Conservation (phyloP, 2,113 vertebrate species). For the Theropithecus gelada region DNA sequence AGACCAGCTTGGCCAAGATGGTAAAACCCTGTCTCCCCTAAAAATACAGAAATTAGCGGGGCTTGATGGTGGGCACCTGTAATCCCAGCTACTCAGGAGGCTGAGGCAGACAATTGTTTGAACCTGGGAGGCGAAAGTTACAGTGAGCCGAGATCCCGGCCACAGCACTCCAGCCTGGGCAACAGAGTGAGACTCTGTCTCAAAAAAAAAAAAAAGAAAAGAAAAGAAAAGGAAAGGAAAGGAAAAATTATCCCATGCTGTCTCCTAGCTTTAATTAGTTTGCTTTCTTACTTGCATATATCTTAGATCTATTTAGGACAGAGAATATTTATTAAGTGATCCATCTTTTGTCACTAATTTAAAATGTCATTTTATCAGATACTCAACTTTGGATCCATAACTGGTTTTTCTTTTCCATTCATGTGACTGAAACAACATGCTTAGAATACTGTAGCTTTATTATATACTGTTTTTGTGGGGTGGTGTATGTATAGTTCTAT, state of each 20-base stretch:
- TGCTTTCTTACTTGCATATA: not conserved
- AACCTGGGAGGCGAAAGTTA: too few relatives aligned
- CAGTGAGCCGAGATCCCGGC: too few relatives aligned
- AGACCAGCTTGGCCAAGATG: too few relatives aligned
- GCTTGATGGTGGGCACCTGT: too few relatives aligned
- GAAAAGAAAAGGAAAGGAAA: too few relatives aligned
- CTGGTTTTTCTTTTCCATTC: not conserved
- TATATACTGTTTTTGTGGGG: not conserved
- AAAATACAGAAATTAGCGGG: too few relatives aligned
- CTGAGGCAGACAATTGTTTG: too few relatives aligned
- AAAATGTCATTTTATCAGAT: not conserved
- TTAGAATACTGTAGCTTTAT: not conserved
- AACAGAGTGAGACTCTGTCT: too few relatives aligned
- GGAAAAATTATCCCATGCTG: not conserved
- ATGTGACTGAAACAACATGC: not conserved
- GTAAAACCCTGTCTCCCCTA: too few relatives aligned
- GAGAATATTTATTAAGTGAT: constrained; percentile 23
- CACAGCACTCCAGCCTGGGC: too few relatives aligned
- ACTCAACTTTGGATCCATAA: not conserved
- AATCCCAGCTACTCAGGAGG: too few relatives aligned
- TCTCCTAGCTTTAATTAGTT: not conserved
- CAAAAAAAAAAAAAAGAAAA: too few relatives aligned
- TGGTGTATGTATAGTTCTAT: not conserved
- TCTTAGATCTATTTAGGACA: constrained; percentile 4
- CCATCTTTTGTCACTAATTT: not conserved